Conservation (phyloP, 2,888 invertebrate species). For the Gerris lacustris region DNA sequence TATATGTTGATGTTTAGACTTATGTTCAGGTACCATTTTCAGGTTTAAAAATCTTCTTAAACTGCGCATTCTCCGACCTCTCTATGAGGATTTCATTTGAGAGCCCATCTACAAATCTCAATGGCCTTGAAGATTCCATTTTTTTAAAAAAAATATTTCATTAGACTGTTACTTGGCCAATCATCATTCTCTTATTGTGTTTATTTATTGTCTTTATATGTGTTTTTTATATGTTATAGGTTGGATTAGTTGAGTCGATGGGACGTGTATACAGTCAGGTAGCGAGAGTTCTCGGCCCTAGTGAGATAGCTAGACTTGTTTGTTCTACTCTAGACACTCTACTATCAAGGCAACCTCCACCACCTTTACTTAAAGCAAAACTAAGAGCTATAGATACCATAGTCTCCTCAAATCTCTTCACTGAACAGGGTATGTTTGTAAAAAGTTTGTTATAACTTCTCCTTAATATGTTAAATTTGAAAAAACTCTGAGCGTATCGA, state of each 20-base stretch:
- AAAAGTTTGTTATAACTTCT: neutral
- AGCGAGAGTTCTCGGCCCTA: conserved; percentile 48
- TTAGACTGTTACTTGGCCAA: too few species aligned
- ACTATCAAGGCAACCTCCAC: conserved; percentile 49
- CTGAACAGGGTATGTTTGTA: conserved; percentile 48
- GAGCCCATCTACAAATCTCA: too few species aligned
- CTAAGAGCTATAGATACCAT: conserved; percentile 71
- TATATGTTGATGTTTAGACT: too few species aligned
- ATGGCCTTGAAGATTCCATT: too few species aligned
- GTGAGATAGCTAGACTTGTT: conserved; percentile 67
- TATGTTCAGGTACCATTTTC: too few species aligned
- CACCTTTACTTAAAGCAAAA: conserved; percentile 64
- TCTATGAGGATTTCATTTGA: too few species aligned
- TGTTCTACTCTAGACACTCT: conserved; percentile 65
- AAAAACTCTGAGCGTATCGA: too few species aligned
- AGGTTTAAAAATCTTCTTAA: too few species aligned
- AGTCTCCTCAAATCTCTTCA: conserved; percentile 58
- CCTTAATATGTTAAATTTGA: too few species aligned
- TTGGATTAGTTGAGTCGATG: conserved; percentile 68
- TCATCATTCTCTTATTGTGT: too few species aligned
- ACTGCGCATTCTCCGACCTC: too few species aligned
- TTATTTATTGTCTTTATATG: neutral
- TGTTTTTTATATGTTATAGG: conserved; percentile 40
- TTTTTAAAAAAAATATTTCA: too few species aligned
- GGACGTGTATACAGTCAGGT: conserved; percentile 75